phyloP scores from a whole-genome alignment of 2,797 vertebrate genomes.

The Avahi laniger region DNA sequence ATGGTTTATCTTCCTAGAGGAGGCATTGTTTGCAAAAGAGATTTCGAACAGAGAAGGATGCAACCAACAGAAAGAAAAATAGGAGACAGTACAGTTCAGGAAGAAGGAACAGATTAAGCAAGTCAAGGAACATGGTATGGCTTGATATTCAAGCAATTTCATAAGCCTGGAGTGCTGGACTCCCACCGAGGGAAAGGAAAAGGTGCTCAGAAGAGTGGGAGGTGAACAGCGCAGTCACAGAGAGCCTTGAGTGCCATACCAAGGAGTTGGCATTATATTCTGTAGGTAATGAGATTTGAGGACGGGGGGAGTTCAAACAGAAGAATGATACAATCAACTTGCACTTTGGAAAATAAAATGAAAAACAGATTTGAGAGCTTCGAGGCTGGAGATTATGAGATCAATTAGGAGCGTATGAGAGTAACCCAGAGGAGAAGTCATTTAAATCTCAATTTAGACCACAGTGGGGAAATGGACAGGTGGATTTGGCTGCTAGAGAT shows the following conservation, averaged over 20 bases:
- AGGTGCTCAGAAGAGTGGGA: background rate
- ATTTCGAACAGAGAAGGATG: background rate
- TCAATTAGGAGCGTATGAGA: background rate
- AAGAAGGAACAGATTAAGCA: background rate
- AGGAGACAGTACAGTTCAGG: background rate
- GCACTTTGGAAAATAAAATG: background rate
- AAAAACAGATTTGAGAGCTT: background rate
- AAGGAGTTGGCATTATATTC: background rate
- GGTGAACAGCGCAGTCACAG: too few species aligned
- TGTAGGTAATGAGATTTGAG: background rate
- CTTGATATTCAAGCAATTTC: background rate
- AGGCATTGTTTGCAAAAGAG: background rate
- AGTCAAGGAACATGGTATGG: background rate
- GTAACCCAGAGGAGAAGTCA: background rate
- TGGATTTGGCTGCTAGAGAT: background rate
- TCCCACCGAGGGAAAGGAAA: background rate
- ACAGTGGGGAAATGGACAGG: background rate
- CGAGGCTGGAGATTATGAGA: background rate
- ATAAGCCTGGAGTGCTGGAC: too few species aligned
- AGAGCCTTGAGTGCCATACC: background rate
- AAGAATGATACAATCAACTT: background rate
- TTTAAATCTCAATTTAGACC: background rate
- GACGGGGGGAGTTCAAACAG: background rate
- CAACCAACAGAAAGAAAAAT: background rate
- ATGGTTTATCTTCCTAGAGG: background rate